Base-by-base conservation (phyloP, 2,888 invertebrate genomes). In the Leptopilina myrica region DNA sequence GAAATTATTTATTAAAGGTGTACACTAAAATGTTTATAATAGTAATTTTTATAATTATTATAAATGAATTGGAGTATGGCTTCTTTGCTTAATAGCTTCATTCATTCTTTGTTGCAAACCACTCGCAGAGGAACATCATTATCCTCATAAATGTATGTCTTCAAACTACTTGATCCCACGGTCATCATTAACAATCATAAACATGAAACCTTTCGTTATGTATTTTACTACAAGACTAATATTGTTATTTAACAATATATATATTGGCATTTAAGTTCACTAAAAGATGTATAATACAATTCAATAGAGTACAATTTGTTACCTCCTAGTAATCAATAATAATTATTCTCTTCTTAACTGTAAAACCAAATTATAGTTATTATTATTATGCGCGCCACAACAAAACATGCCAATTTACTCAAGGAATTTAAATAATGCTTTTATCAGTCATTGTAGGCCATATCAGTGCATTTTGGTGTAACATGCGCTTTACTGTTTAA, bases 11-110 rank as follows among this genome's bases (percentile, higher is more conserved):
- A 49, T 9, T 12, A 11, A 12, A 11, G 49, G 11, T 9, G 49
- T 49, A 49, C 11, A 9, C 12, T 49, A 49, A 49, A 49, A 49
- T 49, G 12, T 49, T 49, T 49, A 49, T 49, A 49, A 49, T 49
- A 49, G 49, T 49, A 49, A 67, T 67, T 49, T 43, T 15, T 49
- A 67, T 67, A 67, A 14, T 69, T 69, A 14, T 69, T 69, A 53
- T 69, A n/a, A 69, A 69, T 69, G 69, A 69, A 69, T 69, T 69
- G 26, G 69, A 49, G 53, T 15, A 69, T 69, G 53, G 69, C 53
- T 46, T 49, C 20, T 69, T 26, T 69, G 69, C 53, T 26, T 69
- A 69, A 69, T 69, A 49, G 69, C 69, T 69, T 69, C 53, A 69
- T 69, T 49, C 69, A 69, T 46, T 69, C 69, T 69, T 69, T 49